Conservation (phyloP, 1,140 invertebrate species). For the Drosophila pandora region DNA sequence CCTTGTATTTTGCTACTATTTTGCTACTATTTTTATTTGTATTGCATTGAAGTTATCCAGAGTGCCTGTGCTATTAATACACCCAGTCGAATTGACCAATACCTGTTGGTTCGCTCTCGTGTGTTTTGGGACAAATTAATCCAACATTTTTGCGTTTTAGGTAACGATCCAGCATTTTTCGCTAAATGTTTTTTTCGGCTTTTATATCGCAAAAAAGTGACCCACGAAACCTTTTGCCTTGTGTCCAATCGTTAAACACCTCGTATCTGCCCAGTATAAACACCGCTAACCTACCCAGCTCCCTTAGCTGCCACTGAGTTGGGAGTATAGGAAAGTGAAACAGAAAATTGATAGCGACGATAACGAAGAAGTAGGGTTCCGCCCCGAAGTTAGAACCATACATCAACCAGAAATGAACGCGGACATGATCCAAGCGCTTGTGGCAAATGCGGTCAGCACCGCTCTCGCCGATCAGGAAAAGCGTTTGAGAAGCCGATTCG, state of each 20-base stretch:
- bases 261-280: too few species aligned
- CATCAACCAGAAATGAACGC: neutral
- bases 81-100: slow-evolving; percentile 11
- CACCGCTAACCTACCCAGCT: neutral
- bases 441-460: too few species aligned
- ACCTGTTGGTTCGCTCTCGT: slow-evolving; percentile 1
- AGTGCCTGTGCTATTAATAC: slow-evolving; percentile 10
- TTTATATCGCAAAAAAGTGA: neutral
- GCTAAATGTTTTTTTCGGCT: neutral
- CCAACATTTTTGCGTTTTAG: slow-evolving; percentile 9
- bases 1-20: too few species aligned
- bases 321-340: too few species aligned
- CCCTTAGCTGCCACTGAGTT: too few species aligned
- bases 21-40: too few species aligned
- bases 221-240: neutral
- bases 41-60: slow-evolving; percentile 8
- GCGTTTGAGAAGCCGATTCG: neutral
- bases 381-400: neutral
- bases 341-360: too few species aligned
- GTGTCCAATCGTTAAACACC: neutral
- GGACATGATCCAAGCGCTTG: too few species aligned
- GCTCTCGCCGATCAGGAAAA: neutral
- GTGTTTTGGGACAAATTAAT: slow-evolving; percentile 8
- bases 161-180: neutral
- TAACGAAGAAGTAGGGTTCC: too few species aligned